Conservation (phyloP, 2,888 invertebrate genomes). For the Emmelina monodactyla region DNA sequence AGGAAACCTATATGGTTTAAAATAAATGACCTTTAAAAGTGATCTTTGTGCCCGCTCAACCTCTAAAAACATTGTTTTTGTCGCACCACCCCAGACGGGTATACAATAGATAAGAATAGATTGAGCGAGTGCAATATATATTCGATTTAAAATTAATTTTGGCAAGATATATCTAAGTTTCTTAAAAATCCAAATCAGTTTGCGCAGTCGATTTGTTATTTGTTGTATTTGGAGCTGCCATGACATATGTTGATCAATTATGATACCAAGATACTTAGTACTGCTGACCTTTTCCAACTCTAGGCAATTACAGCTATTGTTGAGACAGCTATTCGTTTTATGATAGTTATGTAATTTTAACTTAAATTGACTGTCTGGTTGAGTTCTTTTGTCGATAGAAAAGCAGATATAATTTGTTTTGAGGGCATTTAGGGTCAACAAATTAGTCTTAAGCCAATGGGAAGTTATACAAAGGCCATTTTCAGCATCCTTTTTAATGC, state of each 20-base stretch:
- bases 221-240: neutral
- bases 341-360: neutral
- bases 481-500: neutral
- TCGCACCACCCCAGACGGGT: neutral
- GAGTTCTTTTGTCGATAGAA: neutral
- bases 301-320: neutral
- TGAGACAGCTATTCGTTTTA: neutral
- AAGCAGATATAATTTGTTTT: conserved; percentile 10
- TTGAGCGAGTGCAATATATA: neutral
- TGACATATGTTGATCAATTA: neutral
- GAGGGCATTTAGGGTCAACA: conserved; percentile 6
- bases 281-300: too few species aligned
- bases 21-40: too few species aligned
- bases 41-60: too few species aligned
- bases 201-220: neutral
- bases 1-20: too few species aligned
- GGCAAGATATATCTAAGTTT: neutral
- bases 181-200: neutral
- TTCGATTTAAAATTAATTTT: neutral
- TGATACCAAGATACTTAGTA: conserved; percentile 6
- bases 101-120: neutral
- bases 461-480: neutral
- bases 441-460: conserved; percentile 3
- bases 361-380: neutral
- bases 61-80: neutral